A percentile compares a stretch with the other conserved stretches of the same genome.
These are phyloP conservation scores for Caranx melampygus DNA, from an alignment of 2,113 vertebrate genomes.

Conservation along the genomic window DNA sequence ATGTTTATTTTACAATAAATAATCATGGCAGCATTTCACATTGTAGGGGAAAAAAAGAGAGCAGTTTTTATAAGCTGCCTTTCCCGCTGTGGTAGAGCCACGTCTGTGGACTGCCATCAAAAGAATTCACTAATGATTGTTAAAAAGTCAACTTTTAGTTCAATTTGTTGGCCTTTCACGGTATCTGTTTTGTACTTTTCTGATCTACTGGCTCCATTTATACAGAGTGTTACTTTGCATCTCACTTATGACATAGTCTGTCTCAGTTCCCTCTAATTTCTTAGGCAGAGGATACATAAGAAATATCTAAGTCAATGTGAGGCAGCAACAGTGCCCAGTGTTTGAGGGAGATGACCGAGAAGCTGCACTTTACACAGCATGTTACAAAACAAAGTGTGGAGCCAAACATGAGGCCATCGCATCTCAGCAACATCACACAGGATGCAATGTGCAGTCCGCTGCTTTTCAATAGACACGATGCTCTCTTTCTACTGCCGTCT, in stretches of 20 bases:
- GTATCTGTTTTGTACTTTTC: not conserved
- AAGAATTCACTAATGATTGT: not conserved
- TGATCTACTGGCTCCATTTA: not conserved
- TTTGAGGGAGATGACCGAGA: slow-evolving; percentile 5
- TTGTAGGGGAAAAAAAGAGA: not conserved
- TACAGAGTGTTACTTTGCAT: not conserved
- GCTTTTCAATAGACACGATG: slow-evolving; percentile 36
- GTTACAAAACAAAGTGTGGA: not conserved
- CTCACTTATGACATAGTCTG: not conserved
- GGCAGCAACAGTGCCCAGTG: not conserved
- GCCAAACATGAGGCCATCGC: slow-evolving; percentile 20
- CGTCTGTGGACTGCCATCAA: not conserved
- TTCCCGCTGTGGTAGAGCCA: not conserved
- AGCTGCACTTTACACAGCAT: slow-evolving; percentile 15
- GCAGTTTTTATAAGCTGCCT: not conserved
- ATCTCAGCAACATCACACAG: slow-evolving; percentile 31
- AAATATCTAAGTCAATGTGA: not conserved
- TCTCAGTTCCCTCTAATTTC: not conserved
- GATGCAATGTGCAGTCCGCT: slow-evolving; percentile 31
- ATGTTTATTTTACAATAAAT: not conserved
- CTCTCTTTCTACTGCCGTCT: slow-evolving; percentile 11
- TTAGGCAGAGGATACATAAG: not conserved
- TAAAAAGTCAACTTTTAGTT: not conserved
- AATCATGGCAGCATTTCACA: not conserved
- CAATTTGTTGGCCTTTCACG: not conserved